phyloP scores from a whole-genome alignment of 2,113 vertebrate species.

The Porphyrio hochstetteri region DNA sequence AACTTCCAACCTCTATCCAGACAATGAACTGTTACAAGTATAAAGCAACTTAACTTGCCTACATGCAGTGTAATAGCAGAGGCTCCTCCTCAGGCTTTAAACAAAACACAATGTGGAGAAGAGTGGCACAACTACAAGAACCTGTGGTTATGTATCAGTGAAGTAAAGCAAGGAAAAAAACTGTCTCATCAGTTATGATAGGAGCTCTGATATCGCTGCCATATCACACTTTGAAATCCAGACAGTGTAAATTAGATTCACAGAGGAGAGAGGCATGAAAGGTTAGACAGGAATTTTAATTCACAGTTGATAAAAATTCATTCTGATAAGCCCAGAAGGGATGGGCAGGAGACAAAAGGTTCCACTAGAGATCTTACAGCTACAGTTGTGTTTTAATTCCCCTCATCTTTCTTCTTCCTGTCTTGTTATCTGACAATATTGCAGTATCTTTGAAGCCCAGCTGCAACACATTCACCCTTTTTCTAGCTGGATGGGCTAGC shows the following conservation, averaged over 20 bases:
- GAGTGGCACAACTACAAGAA: not conserved
- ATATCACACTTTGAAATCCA: not conserved
- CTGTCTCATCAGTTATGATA: not conserved
- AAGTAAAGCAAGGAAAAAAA: not conserved
- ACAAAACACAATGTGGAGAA: not conserved
- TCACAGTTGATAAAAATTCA: slow-evolving; percentile 17
- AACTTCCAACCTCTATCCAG: not conserved
- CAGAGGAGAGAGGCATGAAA: not conserved
- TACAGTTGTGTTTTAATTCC: not conserved
- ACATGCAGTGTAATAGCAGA: not conserved
- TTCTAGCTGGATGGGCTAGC: not conserved
- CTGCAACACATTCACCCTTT: not conserved
- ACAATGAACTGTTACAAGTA: not conserved
- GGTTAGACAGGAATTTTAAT: slow-evolving; percentile 41
- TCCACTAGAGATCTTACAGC: not conserved
- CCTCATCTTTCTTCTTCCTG: slow-evolving; percentile 9
- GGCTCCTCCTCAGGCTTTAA: not conserved
- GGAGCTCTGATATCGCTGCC: not conserved
- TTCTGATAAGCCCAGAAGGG: slow-evolving; percentile 9
- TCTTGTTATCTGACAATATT: not conserved
- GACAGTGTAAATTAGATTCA: not conserved
- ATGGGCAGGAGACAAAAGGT: slow-evolving; percentile 47
- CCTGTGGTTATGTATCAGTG: not conserved
- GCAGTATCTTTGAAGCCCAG: slow-evolving; percentile 48
- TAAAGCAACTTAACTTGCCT: not conserved